phyloP scores from a whole-genome alignment of 2,797 vertebrate genomes.

The Cossypha dichroa region DNA sequence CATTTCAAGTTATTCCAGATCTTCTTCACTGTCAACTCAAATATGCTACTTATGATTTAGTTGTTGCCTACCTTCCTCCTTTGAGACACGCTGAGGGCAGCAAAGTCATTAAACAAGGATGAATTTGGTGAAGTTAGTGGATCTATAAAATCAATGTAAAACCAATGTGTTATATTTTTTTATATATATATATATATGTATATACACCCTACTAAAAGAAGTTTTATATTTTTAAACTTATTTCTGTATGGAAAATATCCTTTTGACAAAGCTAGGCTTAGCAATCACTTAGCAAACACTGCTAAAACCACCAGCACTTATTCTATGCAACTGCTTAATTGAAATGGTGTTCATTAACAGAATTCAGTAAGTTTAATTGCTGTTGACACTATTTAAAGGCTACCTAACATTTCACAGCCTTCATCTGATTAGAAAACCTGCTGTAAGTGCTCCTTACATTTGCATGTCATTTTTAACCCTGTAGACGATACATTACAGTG shows the following conservation, averaged over 20 bases:
- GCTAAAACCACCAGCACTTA: neutral
- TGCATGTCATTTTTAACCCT: slow-evolving; percentile 10
- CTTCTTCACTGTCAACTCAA: neutral
- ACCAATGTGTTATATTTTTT: neutral
- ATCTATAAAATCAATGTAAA: slow-evolving; percentile 80
- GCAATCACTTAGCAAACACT: neutral
- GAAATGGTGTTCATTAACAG: neutral
- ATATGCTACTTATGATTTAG: neutral
- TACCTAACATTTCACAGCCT: neutral
- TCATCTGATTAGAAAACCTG: slow-evolving; percentile 9
- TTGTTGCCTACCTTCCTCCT: slow-evolving; percentile 91
- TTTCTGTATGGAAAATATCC: neutral
- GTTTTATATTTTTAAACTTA: neutral
- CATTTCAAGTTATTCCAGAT: slow-evolving; percentile 18
- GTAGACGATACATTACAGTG: neutral
- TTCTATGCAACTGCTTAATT: neutral
- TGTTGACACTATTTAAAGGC: neutral
- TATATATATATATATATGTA: neutral
- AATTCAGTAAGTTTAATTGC: neutral
- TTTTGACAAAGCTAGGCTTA: neutral
- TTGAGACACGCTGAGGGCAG: slow-evolving; percentile 95
- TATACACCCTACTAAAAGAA: neutral
- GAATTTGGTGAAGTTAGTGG: slow-evolving; percentile 93
- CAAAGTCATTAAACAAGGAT: slow-evolving; percentile 97
- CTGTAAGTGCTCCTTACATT: neutral